Base-by-base conservation (phyloP, 2,888 invertebrate species). In the Ctenicera cuprea region DNA sequence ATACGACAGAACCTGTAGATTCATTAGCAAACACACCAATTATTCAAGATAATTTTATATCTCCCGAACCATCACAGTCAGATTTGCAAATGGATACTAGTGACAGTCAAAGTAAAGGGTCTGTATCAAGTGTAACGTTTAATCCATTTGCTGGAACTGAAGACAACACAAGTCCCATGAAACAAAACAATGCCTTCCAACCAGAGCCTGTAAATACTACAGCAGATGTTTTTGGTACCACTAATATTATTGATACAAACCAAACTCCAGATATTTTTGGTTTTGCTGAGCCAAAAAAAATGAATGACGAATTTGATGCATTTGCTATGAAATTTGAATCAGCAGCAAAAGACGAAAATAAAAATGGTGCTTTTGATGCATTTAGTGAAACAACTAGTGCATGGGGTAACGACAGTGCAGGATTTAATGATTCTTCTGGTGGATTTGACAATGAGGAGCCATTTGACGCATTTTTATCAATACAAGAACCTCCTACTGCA, bases 281-380 rank as follows among this genome's bases (percentile, higher is more conserved):
- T 71, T 77, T 79, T 63, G 73, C 59, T 5, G 68, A 73, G 26
- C 37, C 71, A 14, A 67, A 59, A 4, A 75, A 73, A 45, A 50
- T 38, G 41, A 73, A 76, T 14, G 93, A 93, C 79, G 92, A 91
- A 26, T 97, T 97, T 80, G 97, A 97, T 85, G 96, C 95, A 0
- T 97, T 97, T 81, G 92, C 96, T 2, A 94, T 95, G 0, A 96
- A 96, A 85, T 97, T 97, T 82, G 96, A 96, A 79, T 93, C 91
- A 41, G 92, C 92, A 4, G 88, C 88, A 0, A 89, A 88, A 80
- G 87, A 88, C 8, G 89, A 88, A 52, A 82, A 84, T 43, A 85
- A 83, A 41, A 85, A 85, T 22, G 90, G 88, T 66, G 88, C 88
- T 43, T 90, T 89, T 79, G 91, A 90, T 81, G 89, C 90, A 0